phyloP scores from a whole-genome alignment of 1,140 invertebrate genomes.

The Camponotus pennsylvanicus region DNA sequence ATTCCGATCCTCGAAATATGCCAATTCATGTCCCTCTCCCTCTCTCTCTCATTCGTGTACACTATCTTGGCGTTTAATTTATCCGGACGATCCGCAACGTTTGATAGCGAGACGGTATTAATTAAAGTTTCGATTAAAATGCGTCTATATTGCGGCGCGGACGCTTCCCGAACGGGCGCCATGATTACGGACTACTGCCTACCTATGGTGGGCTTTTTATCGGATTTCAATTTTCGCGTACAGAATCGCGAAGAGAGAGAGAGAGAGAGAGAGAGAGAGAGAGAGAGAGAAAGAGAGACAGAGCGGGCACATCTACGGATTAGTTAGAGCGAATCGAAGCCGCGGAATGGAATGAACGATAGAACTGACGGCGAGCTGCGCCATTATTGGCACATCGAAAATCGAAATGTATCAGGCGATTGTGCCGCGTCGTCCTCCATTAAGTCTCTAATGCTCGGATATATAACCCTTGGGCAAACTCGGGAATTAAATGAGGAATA shows the following conservation, averaged over 20 bases:
- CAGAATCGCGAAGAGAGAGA: conserved; percentile 23
- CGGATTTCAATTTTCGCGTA: conserved; percentile 73
- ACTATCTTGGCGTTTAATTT: conserved; percentile 60
- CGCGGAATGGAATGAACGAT: conserved; percentile 29
- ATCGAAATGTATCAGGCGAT: conserved; percentile 74
- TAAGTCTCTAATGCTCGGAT: conserved; percentile 22
- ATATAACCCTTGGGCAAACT: neutral
- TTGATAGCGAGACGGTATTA: conserved; percentile 62
- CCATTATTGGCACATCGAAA: conserved; percentile 74
- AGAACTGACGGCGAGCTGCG: conserved; percentile 46
- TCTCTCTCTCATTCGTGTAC: neutral
- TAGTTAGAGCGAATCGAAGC: conserved; percentile 45
- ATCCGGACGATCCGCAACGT: conserved; percentile 22
- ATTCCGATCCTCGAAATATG: neutral
- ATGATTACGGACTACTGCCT: conserved; percentile 22
- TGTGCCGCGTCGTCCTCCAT: conserved; percentile 53
- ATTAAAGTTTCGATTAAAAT: conserved; percentile 73
- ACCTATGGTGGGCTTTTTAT: conserved; percentile 57
- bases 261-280: neutral
- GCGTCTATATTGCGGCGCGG: conserved; percentile 66
- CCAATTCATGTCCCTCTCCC: neutral
- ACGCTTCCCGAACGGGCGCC: conserved; percentile 31
- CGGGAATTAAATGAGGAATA: conserved; percentile 24
- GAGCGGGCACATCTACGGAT: conserved; percentile 61
- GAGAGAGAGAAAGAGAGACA: neutral